Evolutionary conservation across 2,888 invertebrate genomes (phyloP).

Genomic region (Peribatodes rhomboidaria): DNA sequence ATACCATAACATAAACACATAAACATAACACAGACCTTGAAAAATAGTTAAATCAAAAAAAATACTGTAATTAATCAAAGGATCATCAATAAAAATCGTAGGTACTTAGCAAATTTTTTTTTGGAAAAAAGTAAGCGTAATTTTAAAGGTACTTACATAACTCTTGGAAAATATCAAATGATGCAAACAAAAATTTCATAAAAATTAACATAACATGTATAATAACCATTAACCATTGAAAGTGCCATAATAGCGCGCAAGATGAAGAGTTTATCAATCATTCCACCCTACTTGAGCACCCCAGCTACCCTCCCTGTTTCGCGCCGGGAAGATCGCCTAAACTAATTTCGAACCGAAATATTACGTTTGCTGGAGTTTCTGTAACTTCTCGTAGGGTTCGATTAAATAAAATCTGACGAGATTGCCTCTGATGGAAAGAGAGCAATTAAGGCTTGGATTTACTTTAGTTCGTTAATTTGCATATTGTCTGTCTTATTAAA

Average conservation of each 20-base stretch:
- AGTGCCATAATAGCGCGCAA: conserved; percentile 33
- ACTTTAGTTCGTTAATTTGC: too few relatives aligned
- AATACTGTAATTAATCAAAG: too few relatives aligned
- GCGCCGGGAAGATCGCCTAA: conserved; percentile 44
- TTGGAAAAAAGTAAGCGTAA: too few relatives aligned
- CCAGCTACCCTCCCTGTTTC: conserved; percentile 31
- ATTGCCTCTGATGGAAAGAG: conserved; percentile 9
- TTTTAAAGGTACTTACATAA: too few relatives aligned
- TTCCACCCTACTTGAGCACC: conserved; percentile 31
- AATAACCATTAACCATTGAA: conserved; percentile 27
- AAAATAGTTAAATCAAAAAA: too few relatives aligned
- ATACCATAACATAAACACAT: too few relatives aligned
- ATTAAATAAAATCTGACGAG: conserved; percentile 32
- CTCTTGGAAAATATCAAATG: background rate
- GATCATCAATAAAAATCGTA: too few relatives aligned
- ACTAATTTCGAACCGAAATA: conserved; percentile 46
- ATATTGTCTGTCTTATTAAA: too few relatives aligned
- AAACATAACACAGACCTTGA: too few relatives aligned
- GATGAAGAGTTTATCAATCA: conserved; percentile 42
- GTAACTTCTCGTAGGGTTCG: conserved; percentile 18
- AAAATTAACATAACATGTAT: background rate
- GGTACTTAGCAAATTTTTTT: too few relatives aligned
- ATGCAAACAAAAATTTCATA: background rate
- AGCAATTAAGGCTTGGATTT: background rate
- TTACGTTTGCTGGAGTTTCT: conserved; percentile 39